Conservation (phyloP, 2,888 invertebrate genomes). For the Drosophila seclusa region DNA sequence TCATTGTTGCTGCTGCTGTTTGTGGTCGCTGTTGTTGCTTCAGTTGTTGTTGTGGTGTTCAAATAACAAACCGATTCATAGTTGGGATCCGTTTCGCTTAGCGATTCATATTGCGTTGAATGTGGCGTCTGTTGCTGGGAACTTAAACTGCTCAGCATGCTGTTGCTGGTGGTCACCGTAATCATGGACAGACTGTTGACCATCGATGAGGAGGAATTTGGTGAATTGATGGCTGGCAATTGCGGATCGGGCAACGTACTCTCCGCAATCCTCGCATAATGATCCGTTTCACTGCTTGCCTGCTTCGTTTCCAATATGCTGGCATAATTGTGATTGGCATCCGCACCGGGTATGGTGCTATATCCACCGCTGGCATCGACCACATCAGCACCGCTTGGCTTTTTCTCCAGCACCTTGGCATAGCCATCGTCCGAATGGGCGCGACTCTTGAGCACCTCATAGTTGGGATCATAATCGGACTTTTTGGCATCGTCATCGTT, state of each 20-base stretch:
- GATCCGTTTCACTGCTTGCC: constrained; percentile 67
- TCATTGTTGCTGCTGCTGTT: constrained; percentile 48
- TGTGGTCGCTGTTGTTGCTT: constrained; percentile 3
- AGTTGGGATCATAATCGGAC: constrained; percentile 91
- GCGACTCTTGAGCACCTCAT: constrained; percentile 88
- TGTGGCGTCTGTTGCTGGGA: constrained; percentile 85
- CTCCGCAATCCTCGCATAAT: constrained; percentile 80
- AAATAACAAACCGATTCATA: constrained; percentile 93
- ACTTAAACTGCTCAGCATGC: constrained; percentile 75
- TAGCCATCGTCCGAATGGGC: constrained; percentile 84
- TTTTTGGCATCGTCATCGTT: constrained; percentile 73
- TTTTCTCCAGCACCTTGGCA: constrained; percentile 84
- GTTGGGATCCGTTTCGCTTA: constrained; percentile 93
- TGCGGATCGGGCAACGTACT: constrained; percentile 24
- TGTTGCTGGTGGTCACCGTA: constrained; percentile 82
- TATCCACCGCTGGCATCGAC: constrained; percentile 80
- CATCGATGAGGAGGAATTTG: constrained; percentile 67
- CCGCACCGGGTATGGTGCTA: constrained; percentile 82
- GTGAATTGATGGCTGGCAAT: constrained; percentile 68
- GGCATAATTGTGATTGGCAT: constrained; percentile 82
- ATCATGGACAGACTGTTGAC: constrained; percentile 68
- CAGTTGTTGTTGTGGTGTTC: constrained; percentile 82
- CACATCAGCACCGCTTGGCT: constrained; percentile 57
- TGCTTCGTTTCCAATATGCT: constrained; percentile 83
- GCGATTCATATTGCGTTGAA: constrained; percentile 92